Percentiles rank a stretch among this genome's conserved stretches.
Conservation (phyloP, 2,797 vertebrate species). For the Benthosema pterotum region DNA sequence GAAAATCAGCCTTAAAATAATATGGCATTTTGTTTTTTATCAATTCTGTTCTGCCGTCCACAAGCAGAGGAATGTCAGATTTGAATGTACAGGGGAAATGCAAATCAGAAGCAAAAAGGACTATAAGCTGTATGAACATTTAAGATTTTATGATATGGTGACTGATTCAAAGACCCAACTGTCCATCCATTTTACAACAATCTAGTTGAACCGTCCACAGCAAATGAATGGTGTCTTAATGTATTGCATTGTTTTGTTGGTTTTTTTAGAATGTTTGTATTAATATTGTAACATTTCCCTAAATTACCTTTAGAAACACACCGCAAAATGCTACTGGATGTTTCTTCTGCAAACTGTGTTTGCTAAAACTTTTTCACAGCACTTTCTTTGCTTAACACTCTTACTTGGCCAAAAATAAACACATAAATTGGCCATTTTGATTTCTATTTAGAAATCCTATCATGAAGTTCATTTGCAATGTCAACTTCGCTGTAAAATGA, state of each 20-base stretch:
- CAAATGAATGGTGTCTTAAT: constrained; percentile 22
- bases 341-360: constrained; percentile 23
- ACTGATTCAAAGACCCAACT: constrained; percentile 21
- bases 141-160: constrained; percentile 27
- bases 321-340: constrained; percentile 14
- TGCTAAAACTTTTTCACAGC: constrained; percentile 30
- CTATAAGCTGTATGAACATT: constrained; percentile 16
- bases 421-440: constrained; percentile 30
- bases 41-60: background rate
- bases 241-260: constrained; percentile 17
- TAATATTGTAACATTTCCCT: constrained; percentile 44
- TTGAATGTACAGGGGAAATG: constrained; percentile 22
- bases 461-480: constrained; percentile 48
- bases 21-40: constrained; percentile 9
- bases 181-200: constrained; percentile 4
- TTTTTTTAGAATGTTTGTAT: constrained; percentile 39
- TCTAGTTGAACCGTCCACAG: constrained; percentile 9
- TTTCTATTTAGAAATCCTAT: constrained; percentile 36
- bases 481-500: constrained; percentile 55
- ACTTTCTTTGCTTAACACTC: constrained; percentile 27
- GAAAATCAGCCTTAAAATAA: constrained; percentile 28
- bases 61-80: constrained; percentile 21
- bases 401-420: constrained; percentile 41
- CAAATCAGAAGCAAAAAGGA: background rate
- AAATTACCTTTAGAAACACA: constrained; percentile 9